A percentile compares a stretch with the other conserved stretches of the same genome.
phyloP scores from a whole-genome alignment of 1,140 invertebrate species.

The Heliconius melpomene region DNA sequence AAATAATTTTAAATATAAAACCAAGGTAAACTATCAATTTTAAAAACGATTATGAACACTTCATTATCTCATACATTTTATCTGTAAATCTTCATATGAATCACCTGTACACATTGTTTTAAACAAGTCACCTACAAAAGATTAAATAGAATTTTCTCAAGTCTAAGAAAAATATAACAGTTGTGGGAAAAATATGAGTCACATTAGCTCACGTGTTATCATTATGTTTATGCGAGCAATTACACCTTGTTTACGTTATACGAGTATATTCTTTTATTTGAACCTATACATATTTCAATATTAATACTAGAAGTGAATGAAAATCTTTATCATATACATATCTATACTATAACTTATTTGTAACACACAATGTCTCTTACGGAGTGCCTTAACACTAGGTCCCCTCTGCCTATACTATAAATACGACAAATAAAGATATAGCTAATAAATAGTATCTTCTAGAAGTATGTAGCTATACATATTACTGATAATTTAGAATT shows the following conservation, averaged over 20 bases:
- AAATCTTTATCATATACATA: too few relatives aligned
- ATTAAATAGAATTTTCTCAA: not conserved
- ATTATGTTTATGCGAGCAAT: constrained; percentile 3
- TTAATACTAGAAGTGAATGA: not conserved
- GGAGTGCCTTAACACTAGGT: too few relatives aligned
- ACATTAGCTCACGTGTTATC: not conserved
- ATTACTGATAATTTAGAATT: too few relatives aligned
- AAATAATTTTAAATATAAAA: not conserved
- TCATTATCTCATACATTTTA: not conserved
- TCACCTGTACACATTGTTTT: not conserved
- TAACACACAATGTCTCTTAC: too few relatives aligned
- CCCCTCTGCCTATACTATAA: too few relatives aligned
- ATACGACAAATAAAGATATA: too few relatives aligned
- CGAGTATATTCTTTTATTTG: not conserved
- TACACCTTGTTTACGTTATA: constrained; percentile 3
- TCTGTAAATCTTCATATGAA: constrained; percentile 6
- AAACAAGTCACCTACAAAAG: not conserved
- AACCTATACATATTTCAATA: not conserved
- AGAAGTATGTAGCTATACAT: too few relatives aligned
- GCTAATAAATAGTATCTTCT: too few relatives aligned
- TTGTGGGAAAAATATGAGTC: constrained; percentile 1
- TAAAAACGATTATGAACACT: not conserved
- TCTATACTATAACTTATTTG: too few relatives aligned
- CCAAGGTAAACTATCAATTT: not conserved
- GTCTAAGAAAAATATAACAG: constrained; percentile 1